Percentiles rank a stretch among this genome's conserved stretches.
Evolutionary conservation across 30 jellyfish, hydroid and myxozoan genomes (phyloP).

Genomic region (Aurelia sp.): DNA sequence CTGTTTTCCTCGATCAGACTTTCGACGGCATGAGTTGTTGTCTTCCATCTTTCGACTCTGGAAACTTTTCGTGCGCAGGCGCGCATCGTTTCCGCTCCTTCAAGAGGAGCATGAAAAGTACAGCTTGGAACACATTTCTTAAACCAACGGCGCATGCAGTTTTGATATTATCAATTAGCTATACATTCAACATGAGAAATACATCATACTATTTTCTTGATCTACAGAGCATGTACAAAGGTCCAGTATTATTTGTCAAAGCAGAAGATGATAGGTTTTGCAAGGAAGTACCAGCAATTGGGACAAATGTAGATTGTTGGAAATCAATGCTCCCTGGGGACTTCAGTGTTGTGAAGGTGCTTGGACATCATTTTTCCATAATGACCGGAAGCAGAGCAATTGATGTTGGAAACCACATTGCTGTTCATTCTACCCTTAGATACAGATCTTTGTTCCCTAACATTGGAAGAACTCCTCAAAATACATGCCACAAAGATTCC

Average conservation of each 20-base stretch:
- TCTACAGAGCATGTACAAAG: constrained; percentile 38
- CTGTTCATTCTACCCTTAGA: constrained; percentile 9
- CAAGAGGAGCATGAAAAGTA: too few species aligned
- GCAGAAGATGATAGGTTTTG: constrained; percentile 34
- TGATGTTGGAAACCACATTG: constrained; percentile 34
- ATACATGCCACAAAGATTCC: constrained; percentile 18
- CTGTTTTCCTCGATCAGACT: too few species aligned
- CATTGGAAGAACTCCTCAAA: constrained; percentile 8
- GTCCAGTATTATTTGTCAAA: constrained; percentile 19
- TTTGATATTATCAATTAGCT: too few species aligned
- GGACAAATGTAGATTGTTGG: constrained; percentile 53
- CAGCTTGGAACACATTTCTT: too few species aligned
- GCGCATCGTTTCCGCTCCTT: too few species aligned
- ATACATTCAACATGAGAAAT: too few species aligned
- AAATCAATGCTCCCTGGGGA: constrained; percentile 2
- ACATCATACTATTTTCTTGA: background rate
- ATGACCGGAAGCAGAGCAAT: constrained; percentile 21
- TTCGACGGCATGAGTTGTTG: too few species aligned
- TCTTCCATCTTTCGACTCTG: too few species aligned
- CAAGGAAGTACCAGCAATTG: background rate
- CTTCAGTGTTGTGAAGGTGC: background rate
- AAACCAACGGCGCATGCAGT: too few species aligned
- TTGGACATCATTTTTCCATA: constrained; percentile 57
- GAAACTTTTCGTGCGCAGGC: too few species aligned
- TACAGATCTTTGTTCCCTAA: constrained; percentile 10